Percentiles rank a stretch among this genome's conserved stretches.
Conservation (phyloP, 2,113 vertebrate genomes). For the Microcebus jonahi region DNA sequence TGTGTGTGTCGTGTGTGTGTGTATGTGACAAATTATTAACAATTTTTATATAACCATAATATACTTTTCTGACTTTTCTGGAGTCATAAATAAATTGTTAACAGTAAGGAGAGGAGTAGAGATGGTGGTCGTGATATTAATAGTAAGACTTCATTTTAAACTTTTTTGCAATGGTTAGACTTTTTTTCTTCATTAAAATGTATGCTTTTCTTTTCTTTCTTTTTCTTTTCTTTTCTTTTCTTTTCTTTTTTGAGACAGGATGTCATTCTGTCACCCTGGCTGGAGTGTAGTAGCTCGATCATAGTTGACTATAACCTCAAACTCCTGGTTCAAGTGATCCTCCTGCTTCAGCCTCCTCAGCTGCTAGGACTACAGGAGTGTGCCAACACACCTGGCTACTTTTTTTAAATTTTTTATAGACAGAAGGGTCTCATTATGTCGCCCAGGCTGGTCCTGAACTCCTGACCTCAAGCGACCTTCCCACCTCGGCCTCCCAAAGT, state of each 20-base stretch:
- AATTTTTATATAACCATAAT: background rate
- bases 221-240: background rate
- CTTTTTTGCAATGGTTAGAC: background rate
- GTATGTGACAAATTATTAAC: background rate
- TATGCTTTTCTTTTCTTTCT: background rate
- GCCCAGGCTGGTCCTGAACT: background rate
- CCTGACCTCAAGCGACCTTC: background rate
- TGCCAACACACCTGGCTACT: too few species aligned
- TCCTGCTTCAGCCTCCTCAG: too few species aligned
- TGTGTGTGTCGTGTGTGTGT: background rate
- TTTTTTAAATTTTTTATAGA: too few species aligned
- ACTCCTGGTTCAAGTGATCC: too few species aligned
- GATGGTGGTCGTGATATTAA: background rate
- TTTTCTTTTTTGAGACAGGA: background rate
- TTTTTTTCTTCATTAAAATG: background rate
- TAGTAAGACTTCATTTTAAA: background rate
- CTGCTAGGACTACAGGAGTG: too few species aligned
- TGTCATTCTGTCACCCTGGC: background rate
- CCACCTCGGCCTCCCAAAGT: background rate
- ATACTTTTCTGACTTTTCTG: constrained; percentile 3
- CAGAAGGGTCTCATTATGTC: too few species aligned
- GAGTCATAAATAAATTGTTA: background rate
- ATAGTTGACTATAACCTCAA: too few species aligned
- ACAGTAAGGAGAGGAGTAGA: background rate
- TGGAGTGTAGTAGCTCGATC: background rate